A percentile compares a stretch with the other conserved stretches of the same genome.
phyloP scores from a whole-genome alignment of 2,113 vertebrate genomes.

The Phalacrocorax aristotelis region DNA sequence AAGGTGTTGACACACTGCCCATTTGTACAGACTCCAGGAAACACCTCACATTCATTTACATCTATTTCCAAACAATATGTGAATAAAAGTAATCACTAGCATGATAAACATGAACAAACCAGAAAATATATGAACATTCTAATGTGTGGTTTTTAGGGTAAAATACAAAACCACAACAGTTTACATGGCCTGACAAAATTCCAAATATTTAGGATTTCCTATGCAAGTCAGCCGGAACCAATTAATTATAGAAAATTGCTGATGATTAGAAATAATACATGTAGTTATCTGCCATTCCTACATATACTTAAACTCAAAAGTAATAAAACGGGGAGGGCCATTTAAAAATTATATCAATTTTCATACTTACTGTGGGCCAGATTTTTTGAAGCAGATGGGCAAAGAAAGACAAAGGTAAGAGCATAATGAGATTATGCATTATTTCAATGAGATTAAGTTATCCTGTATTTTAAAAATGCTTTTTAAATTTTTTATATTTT shows the following conservation, averaged over 20 bases:
- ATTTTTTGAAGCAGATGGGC: neutral
- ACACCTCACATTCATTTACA: conserved; percentile 95
- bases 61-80: conserved; percentile 73
- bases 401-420: neutral
- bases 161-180: neutral
- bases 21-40: conserved; percentile 93
- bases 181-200: neutral
- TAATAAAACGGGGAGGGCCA: neutral
- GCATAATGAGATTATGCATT: neutral
- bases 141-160: neutral
- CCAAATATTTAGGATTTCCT: neutral
- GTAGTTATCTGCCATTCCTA: neutral
- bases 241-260: neutral
- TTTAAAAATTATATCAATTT: neutral
- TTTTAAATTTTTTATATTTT: neutral
- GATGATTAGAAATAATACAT: neutral
- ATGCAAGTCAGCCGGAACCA: neutral
- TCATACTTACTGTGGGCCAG: neutral
- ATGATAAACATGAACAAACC: neutral
- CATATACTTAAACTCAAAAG: neutral
- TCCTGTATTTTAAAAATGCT: neutral
- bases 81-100: neutral
- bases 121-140: neutral
- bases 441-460: neutral
- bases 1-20: conserved; percentile 90